Conservation (phyloP, 2,888 invertebrate species). For the Malthinus flaveolus region DNA sequence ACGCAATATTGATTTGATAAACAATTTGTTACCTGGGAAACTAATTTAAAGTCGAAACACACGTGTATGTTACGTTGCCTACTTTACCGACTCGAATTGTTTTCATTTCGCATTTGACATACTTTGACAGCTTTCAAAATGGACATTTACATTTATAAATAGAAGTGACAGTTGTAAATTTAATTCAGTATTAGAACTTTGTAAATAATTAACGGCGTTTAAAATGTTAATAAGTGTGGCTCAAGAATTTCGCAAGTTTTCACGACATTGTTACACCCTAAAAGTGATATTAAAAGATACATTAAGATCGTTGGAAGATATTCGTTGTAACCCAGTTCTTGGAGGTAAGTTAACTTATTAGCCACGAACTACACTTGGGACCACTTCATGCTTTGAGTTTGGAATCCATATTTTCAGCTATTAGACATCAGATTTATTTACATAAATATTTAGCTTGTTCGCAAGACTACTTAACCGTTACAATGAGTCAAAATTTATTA, state of each 20-base stretch:
- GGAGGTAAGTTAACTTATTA: constrained; percentile 42
- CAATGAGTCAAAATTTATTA: no score
- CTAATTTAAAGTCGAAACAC: no score
- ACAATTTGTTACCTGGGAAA: no score
- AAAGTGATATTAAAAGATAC: constrained; percentile 51
- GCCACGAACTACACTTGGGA: no score
- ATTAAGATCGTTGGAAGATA: constrained; percentile 48
- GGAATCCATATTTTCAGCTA: no score
- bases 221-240: constrained; percentile 33
- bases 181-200: constrained; percentile 11
- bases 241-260: constrained; percentile 50
- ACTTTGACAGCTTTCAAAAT: not conserved
- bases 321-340: constrained; percentile 46
- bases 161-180: constrained; percentile 12
- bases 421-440: no score
- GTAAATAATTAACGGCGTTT: not conserved
- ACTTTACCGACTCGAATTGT: not conserved
- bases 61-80: no score
- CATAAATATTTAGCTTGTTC: no score
- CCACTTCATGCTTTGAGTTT: no score
- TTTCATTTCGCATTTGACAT: not conserved
- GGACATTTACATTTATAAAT: constrained; percentile 10
- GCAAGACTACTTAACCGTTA: not conserved
- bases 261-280: constrained; percentile 48
- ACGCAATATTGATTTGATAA: no score